phyloP scores from a whole-genome alignment of 2,888 invertebrate genomes.

The Synanthedon formicaeformis region DNA sequence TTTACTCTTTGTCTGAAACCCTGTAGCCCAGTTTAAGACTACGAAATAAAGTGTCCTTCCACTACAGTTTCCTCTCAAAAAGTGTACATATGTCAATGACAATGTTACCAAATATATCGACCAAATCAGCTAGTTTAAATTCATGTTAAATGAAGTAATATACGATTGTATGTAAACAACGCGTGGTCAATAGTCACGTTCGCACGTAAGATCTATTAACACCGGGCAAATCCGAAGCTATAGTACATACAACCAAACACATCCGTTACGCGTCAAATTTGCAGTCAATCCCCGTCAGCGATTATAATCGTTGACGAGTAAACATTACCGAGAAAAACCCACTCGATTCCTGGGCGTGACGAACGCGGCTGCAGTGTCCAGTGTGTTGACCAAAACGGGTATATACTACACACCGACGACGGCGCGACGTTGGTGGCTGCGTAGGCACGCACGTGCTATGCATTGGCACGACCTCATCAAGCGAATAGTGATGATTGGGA shows the following conservation, averaged over 20 bases:
- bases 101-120: too few species aligned
- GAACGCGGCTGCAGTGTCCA: slow-evolving; percentile 4
- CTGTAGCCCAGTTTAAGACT: too few species aligned
- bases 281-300: slow-evolving; percentile 10
- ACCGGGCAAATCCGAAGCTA: slow-evolving; percentile 14
- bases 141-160: too few species aligned
- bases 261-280: slow-evolving; percentile 17
- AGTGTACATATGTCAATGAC: too few species aligned
- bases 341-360: slow-evolving; percentile 26
- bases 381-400: slow-evolving; percentile 3
- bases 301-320: slow-evolving; percentile 13
- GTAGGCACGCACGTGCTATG: slow-evolving; percentile 46
- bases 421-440: slow-evolving; percentile 7
- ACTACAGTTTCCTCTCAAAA: too few species aligned
- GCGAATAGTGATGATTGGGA: slow-evolving; percentile 20
- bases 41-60: too few species aligned
- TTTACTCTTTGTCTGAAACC: too few species aligned
- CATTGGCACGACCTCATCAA: slow-evolving; percentile 38
- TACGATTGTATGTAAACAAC: background rate
- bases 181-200: background rate
- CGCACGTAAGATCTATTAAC: slow-evolving; percentile 14
- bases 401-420: background rate
- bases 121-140: too few species aligned
- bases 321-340: slow-evolving; percentile 36
- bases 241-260: slow-evolving; percentile 3